A percentile compares a stretch with the other conserved stretches of the same genome.
Evolutionary conservation across 2,113 vertebrate species (phyloP).

Genomic region (Rhinoderma darwinii): DNA sequence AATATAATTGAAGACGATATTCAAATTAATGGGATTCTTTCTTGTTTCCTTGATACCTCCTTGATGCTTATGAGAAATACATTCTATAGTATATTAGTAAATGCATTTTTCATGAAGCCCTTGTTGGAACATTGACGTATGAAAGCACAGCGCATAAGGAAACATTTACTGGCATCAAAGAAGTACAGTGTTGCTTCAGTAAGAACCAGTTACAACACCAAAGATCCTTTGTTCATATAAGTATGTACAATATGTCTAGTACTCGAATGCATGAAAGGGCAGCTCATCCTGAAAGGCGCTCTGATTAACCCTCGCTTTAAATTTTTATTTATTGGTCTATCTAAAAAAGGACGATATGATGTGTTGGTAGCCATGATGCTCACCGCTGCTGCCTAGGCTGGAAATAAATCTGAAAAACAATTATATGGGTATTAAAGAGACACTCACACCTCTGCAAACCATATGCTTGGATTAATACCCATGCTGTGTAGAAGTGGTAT

Average conservation of each 20-base stretch:
- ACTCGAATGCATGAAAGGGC: not conserved
- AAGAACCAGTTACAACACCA: not conserved
- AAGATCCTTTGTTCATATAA: conserved; percentile 12
- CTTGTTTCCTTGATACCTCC: conserved; percentile 30
- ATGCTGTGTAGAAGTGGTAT: conserved; percentile 16
- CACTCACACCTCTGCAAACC: conserved; percentile 28
- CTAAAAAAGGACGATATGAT: not conserved
- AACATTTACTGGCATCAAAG: conserved; percentile 28
- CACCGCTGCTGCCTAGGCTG: not conserved
- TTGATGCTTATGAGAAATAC: conserved; percentile 26
- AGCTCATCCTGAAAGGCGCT: not conserved
- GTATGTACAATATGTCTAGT: conserved; percentile 1
- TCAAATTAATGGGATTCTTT: conserved; percentile 7
- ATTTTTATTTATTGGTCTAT: not conserved
- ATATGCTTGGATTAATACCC: conserved; percentile 25
- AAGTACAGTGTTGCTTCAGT: not conserved
- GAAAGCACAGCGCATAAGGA: not conserved
- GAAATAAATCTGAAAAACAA: conserved; percentile 3
- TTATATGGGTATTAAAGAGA: conserved; percentile 18
- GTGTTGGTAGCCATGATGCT: not conserved
- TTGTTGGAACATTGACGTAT: conserved; percentile 27
- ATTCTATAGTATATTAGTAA: conserved; percentile 13
- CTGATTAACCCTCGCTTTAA: conserved; percentile 5
- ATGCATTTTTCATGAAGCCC: conserved; percentile 36
- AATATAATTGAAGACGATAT: conserved; percentile 21